Evolutionary conservation across 2,888 invertebrate species (phyloP), one percentile per base, ranked within the genome.

Genomic region (Athrips mouffetella): DNA sequence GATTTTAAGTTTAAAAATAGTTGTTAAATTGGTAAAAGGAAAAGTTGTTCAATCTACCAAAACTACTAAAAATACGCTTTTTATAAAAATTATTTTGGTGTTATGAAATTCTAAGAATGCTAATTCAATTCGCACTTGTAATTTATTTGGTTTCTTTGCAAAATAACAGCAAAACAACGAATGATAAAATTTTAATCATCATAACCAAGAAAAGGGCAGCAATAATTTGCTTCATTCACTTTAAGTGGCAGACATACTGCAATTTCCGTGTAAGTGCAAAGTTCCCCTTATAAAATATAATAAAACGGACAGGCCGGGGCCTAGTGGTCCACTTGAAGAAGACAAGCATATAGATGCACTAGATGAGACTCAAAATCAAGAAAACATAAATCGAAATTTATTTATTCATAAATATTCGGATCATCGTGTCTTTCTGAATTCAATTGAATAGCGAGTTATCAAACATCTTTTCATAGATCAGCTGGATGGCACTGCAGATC

Each of bases 271-370:
- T 37, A 37, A 37, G 29, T 18, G 18, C 42, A 18, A 42, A 16
- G 29, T 42, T 18, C 6, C 29, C 16, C 16, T 29, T 29, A 29
- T 42, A 42, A 42, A 42, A 27, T 42, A 42, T 42, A 42, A 42
- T 42, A 29, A 42, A 42, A 42, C 42, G 42, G 29, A n/a, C 42
- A 29, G 18, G 3, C 10, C 16, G 29, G 6, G 42, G 42, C 42
- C 18, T 42, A 42, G 42, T 42, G 25, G 29, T 10, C 42, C 42
- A 42, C 42, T 42, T 42, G 29, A 23, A 13, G 2, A 10, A 2
- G 1, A n/a, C 18, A 16, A 5, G 18, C 29, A 42, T 2, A 5
- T 13, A 29, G 16, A 40, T n/a, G 6, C 2, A n/a, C 27, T 29
- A 16, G 42, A 42, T 11, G n/a, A 10, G 37, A n/a, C 18, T n/a